A percentile compares a stretch with the other conserved stretches of the same genome.
phyloP scores from a whole-genome alignment of 2,888 invertebrate species.

The Dynastes hyllus region DNA sequence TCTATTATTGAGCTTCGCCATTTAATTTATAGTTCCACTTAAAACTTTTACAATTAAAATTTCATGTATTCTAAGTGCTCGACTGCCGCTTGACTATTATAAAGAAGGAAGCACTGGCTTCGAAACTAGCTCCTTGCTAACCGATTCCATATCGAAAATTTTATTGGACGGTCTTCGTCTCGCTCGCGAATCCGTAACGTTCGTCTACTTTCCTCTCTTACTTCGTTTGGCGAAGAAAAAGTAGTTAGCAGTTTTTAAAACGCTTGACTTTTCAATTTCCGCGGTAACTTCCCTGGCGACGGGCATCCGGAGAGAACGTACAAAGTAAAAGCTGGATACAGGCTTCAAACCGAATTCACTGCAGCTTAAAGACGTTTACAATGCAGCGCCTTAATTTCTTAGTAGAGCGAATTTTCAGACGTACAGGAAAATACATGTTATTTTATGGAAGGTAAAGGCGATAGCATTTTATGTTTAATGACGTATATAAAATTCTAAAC shows the following conservation, averaged over 20 bases:
- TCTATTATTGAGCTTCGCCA: not conserved
- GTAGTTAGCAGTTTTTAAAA: conserved; percentile 32
- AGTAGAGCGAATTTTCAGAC: conserved; percentile 6
- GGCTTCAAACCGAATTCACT: conserved; percentile 4
- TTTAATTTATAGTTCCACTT: conserved; percentile 21
- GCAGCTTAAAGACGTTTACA: conserved; percentile 37
- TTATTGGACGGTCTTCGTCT: conserved; percentile 21
- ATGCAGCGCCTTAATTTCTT: conserved; percentile 24
- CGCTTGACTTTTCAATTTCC: conserved; percentile 35
- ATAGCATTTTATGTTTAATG: conserved; percentile 16
- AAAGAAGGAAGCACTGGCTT: conserved; percentile 6
- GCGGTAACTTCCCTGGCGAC: conserved; percentile 15
- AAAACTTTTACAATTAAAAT: conserved; percentile 30
- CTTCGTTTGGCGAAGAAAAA: conserved; percentile 2
- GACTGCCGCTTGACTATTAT: not conserved
- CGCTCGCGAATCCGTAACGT: not conserved
- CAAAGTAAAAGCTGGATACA: conserved; percentile 27
- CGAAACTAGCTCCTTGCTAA: not conserved
- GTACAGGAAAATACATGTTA: not conserved
- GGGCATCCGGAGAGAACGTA: not conserved
- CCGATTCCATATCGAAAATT: conserved; percentile 30
- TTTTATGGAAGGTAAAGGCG: not conserved
- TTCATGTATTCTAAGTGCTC: conserved; percentile 7
- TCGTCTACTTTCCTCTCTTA: not conserved
- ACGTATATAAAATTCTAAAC: not conserved